Base-by-base conservation (phyloP, 2,797 vertebrate genomes). In the Taeniopygia guttata region DNA sequence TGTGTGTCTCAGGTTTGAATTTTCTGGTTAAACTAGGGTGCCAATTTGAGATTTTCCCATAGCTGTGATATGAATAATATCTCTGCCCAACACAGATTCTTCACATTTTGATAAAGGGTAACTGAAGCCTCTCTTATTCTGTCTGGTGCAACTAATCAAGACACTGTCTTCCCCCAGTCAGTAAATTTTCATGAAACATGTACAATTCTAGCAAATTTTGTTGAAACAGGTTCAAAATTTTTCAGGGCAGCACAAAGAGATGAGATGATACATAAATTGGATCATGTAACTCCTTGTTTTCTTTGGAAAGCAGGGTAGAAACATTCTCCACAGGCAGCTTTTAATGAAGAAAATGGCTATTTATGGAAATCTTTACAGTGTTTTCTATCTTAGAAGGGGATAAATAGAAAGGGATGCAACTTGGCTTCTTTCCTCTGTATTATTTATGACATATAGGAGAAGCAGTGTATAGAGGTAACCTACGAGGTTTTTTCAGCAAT, bases 211-310 rank as follows among this genome's bases (percentile, higher is more conserved):
- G 87, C 26, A 87, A 58, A 82, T 73, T 89, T 78, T 62, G 11
- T 92, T 96, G 84, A 92, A 95, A 66, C n/a, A 59, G 7, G 46
- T 84, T 94, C 90, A 93, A 52, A 92, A 93, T 77, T 87, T 89
- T 59, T 95, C 84, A 89, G 51, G 14, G 54, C 52, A 32, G 90
- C 52, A 51, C 1, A 9, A 76, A 87, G 56, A 69, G 84, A 93
- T 86, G 84, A 90, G 51, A 45, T 52, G 84, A 94, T 92, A 76
- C 23, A 59, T 52, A 82, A 48, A 68, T 87, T 89, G 59, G 63
- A 89, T 73, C 4, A 0, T 48, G 16, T 48, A 84, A 55, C 34
- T 62, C 55, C 34, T 73, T 93, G 48, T 95, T 95, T 93, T 94
- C 72, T 82, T 90, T 95, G 90, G 87, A 90, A 89, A 73, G 18